These are phyloP conservation scores for Aproaerema taeniolella DNA, from an alignment of 2,888 invertebrate species.

Conservation along the genomic window DNA sequence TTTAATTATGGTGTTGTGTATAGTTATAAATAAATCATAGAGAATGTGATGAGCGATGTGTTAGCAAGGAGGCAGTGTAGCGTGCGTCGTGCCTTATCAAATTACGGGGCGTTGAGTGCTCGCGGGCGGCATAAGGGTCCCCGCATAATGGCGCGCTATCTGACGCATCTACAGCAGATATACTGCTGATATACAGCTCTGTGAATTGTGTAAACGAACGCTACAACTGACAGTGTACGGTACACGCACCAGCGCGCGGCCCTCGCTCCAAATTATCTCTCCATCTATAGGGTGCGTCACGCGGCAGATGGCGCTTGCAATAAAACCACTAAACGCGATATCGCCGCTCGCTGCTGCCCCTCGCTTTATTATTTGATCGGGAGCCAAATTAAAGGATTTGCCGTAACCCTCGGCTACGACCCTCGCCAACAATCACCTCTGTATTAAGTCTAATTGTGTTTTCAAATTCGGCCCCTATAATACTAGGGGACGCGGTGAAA, in stretches of 20 bases:
- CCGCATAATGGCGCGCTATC: slow-evolving; percentile 58
- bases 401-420: slow-evolving; percentile 66
- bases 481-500: slow-evolving; percentile 59
- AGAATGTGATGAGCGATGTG: slow-evolving; percentile 11
- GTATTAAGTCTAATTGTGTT: slow-evolving; percentile 78
- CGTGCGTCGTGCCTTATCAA: slow-evolving; percentile 42
- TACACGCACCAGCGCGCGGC: slow-evolving; percentile 42
- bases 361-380: slow-evolving; percentile 76
- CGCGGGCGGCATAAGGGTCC: slow-evolving; percentile 45
- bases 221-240: slow-evolving; percentile 61
- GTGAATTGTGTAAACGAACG: slow-evolving; percentile 68
- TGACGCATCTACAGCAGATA: slow-evolving; percentile 49
- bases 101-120: slow-evolving; percentile 49
- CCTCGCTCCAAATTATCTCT: slow-evolving; percentile 64
- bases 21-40: slow-evolving; percentile 8
- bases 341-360: slow-evolving; percentile 65
- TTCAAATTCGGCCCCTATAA: slow-evolving; percentile 73
- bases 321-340: slow-evolving; percentile 78
- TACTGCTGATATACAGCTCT: slow-evolving; percentile 51
- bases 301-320: slow-evolving; percentile 76
- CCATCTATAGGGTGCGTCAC: slow-evolving; percentile 58
- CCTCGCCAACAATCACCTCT: slow-evolving; percentile 76
- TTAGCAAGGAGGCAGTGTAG: slow-evolving; percentile 20
- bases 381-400: slow-evolving; percentile 78
- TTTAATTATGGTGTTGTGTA: no score